These are phyloP conservation scores for Cebus imitator DNA, from an alignment of 2,113 vertebrate genomes.

Conservation along the genomic window DNA sequence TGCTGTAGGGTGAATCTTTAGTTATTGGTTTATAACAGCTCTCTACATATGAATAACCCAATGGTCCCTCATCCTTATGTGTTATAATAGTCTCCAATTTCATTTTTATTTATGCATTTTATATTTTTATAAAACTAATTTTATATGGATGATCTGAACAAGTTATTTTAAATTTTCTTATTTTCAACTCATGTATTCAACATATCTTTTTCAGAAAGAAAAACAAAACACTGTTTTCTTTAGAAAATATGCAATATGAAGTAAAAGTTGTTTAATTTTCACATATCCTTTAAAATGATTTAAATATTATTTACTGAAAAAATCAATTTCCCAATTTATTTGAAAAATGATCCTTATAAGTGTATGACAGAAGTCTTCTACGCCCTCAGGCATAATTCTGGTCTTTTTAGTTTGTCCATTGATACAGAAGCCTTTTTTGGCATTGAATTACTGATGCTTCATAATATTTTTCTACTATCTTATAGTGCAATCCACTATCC, in stretches of 20 bases:
- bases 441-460: not conserved
- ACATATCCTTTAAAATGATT: not conserved
- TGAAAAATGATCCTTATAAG: not conserved
- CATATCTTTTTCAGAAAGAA: not conserved
- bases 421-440: not conserved
- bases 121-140: not conserved
- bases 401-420: not conserved
- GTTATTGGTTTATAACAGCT: not conserved
- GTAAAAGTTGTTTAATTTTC: not conserved
- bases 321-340: not conserved
- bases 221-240: not conserved
- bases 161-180: not conserved
- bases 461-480: not conserved
- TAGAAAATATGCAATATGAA: not conserved
- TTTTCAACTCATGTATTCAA: not conserved
- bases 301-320: not conserved
- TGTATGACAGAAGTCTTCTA: not conserved
- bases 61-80: not conserved
- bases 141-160: not conserved
- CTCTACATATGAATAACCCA: not conserved
- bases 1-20: not conserved
- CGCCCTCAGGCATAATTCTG: not conserved
- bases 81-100: not conserved
- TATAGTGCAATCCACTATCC: not conserved
- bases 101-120: not conserved